Evolutionary conservation across 2,888 invertebrate genomes (phyloP).

Genomic region (Scrobipalpa atriplicella): DNA sequence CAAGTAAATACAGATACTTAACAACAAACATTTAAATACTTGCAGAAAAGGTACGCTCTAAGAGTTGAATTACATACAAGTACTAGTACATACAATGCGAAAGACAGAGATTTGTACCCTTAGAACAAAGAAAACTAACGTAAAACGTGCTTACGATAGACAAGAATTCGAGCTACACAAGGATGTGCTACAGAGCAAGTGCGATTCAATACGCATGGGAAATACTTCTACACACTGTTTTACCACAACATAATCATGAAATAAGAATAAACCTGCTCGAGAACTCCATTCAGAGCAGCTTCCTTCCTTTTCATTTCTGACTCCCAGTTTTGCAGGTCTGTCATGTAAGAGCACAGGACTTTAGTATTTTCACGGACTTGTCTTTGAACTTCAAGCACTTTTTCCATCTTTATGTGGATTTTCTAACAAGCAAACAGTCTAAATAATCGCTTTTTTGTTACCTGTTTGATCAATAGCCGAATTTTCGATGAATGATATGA

Average conservation of each 20-base stretch:
- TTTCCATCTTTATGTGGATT: slow-evolving; percentile 70
- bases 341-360: slow-evolving; percentile 86
- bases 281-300: slow-evolving; percentile 75
- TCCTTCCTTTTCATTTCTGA: slow-evolving; percentile 89
- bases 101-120: background rate
- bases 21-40: too few relatives aligned
- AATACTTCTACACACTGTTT: slow-evolving; percentile 1
- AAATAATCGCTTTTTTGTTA: slow-evolving; percentile 42
- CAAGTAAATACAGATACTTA: too few relatives aligned
- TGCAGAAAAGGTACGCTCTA: too few relatives aligned
- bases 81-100: background rate
- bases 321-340: slow-evolving; percentile 88
- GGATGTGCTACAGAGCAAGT: background rate
- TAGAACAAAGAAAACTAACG: slow-evolving; percentile 41
- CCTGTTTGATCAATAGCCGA: slow-evolving; percentile 60
- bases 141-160: slow-evolving; percentile 24
- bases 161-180: background rate
- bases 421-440: slow-evolving; percentile 32
- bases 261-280: slow-evolving; percentile 73
- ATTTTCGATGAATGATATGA: slow-evolving; percentile 38
- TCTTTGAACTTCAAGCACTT: slow-evolving; percentile 86
- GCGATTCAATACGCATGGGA: background rate
- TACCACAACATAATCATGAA: background rate
- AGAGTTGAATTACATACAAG: background rate
- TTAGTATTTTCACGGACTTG: slow-evolving; percentile 88